Percentiles rank a stretch among this genome's conserved stretches.
Conservation (phyloP, 2,113 vertebrate genomes). For the Gnathonemus longibarbis region DNA sequence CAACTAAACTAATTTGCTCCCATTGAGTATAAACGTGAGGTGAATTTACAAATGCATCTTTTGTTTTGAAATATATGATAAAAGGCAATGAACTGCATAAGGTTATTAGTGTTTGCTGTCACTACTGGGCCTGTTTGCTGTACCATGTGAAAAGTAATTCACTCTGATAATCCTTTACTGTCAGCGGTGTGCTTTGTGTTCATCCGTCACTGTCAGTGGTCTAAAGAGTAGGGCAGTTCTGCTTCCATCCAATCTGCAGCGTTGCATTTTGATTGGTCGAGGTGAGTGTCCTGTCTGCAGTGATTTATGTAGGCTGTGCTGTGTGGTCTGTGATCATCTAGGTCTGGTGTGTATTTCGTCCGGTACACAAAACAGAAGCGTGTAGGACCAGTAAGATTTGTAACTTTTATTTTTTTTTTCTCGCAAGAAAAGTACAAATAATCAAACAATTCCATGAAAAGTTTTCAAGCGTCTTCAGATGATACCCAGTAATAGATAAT, state of each 20-base stretch:
- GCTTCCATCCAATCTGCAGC: neutral
- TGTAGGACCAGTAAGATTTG: constrained; percentile 63
- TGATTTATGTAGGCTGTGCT: neutral
- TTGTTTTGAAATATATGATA: neutral
- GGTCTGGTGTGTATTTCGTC: neutral
- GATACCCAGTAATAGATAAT: constrained; percentile 88
- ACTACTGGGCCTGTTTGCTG: neutral
- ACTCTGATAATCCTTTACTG: neutral
- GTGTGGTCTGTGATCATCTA: neutral
- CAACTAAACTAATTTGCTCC: neutral
- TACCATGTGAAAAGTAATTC: neutral
- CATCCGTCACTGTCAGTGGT: neutral
- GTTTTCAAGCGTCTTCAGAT: constrained; percentile 86
- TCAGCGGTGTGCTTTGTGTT: neutral
- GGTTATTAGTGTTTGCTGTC: neutral
- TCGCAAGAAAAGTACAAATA: constrained; percentile 98
- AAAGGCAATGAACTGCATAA: neutral
- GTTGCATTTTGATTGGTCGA: neutral
- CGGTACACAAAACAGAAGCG: constrained; percentile 2
- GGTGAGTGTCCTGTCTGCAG: neutral
- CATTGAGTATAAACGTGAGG: neutral
- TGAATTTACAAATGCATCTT: neutral
- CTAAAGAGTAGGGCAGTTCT: neutral
- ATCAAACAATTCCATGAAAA: constrained; percentile 98
- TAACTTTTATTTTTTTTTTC: constrained; percentile 83